phyloP scores from a whole-genome alignment of 2,888 invertebrate genomes.

The Dicranocentrus wangi region DNA sequence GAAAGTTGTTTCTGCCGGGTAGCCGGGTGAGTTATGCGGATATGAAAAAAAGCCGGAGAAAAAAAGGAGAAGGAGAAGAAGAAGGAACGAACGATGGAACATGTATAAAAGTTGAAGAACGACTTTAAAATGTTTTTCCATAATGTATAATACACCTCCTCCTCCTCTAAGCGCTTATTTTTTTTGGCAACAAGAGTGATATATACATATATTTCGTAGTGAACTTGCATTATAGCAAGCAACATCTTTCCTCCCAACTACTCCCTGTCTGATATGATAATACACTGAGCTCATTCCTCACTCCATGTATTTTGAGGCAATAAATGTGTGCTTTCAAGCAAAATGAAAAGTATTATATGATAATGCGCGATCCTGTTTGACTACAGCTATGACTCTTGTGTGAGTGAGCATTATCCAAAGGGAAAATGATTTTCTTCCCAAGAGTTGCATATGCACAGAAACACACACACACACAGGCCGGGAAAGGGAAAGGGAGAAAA shows the following conservation, averaged over 20 bases:
- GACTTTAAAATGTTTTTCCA: constrained; percentile 46
- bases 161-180: not conserved
- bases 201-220: no score
- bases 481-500: constrained; percentile 24
- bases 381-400: constrained; percentile 43
- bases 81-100: constrained; percentile 6
- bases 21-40: constrained; percentile 15
- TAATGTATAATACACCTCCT: constrained; percentile 18
- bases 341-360: constrained; percentile 60
- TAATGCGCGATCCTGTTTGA: constrained; percentile 48
- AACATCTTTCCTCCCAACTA: no score
- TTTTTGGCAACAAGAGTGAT: not conserved
- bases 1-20: not conserved
- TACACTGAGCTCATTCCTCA: constrained; percentile 40
- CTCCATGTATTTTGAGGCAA: constrained; percentile 51
- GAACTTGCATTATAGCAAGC: no score
- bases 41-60: not conserved
- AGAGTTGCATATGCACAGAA: constrained; percentile 3
- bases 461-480: not conserved
- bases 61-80: constrained; percentile 25
- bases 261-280: constrained; percentile 30
- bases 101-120: constrained; percentile 24
- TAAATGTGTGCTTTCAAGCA: constrained; percentile 58
- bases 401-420: constrained; percentile 54
- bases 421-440: constrained; percentile 47